Evolutionary conservation across 2,797 vertebrate genomes (phyloP).

Genomic region (Benthosema pterotum): DNA sequence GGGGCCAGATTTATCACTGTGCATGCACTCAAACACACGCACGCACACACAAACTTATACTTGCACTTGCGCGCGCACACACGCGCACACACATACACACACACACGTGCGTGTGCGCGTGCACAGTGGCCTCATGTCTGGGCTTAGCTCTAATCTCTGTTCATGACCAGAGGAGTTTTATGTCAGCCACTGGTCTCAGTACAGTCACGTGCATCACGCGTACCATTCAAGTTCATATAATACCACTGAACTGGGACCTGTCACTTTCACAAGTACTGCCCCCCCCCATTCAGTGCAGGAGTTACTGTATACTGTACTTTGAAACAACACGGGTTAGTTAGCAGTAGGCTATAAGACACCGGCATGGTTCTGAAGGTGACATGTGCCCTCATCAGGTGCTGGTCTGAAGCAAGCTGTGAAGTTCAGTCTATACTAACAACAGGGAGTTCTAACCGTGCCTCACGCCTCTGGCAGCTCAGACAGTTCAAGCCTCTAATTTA

Average conservation of each 20-base stretch:
- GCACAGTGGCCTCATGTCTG: constrained; percentile 76
- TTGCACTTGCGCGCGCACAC: constrained; percentile 10
- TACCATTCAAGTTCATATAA: constrained; percentile 20
- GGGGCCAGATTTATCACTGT: constrained; percentile 77
- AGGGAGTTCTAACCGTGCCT: too few species aligned
- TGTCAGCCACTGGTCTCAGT: constrained; percentile 54
- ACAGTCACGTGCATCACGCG: constrained; percentile 26
- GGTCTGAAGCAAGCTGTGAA: too few species aligned
- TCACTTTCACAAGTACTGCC: background rate
- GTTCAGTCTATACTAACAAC: too few species aligned
- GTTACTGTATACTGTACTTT: too few species aligned
- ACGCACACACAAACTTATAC: background rate
- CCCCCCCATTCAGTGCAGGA: too few species aligned
- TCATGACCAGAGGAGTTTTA: constrained; percentile 55
- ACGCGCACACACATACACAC: constrained; percentile 6
- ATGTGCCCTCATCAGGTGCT: too few species aligned
- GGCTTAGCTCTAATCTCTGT: constrained; percentile 76
- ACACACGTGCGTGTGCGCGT: background rate
- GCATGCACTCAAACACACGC: constrained; percentile 1
- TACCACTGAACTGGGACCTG: constrained; percentile 26
- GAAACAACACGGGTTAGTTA: too few species aligned
- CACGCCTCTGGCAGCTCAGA: too few species aligned
- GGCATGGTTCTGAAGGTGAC: too few species aligned
- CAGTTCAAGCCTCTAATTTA: too few species aligned
- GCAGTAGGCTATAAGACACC: too few species aligned